Percentiles rank a stretch among this genome's conserved stretches.
phyloP scores from a whole-genome alignment of 1,140 invertebrate species.

The Stegodyphus dumicola region DNA sequence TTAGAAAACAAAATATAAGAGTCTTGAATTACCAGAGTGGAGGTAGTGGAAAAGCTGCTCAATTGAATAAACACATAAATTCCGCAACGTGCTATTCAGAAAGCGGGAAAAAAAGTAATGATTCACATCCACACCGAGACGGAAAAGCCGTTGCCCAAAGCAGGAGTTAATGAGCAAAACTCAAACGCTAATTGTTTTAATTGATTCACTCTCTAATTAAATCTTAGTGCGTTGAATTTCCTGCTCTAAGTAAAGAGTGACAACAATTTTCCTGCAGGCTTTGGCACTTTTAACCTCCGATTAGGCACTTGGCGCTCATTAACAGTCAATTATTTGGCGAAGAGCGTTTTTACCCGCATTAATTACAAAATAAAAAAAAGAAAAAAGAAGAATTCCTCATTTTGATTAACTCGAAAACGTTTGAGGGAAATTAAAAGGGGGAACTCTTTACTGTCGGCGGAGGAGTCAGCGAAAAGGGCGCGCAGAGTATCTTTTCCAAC shows the following conservation, averaged over 20 bases:
- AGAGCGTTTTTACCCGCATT: constrained; percentile 49
- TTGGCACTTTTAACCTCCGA: constrained; percentile 55
- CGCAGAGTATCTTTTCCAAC: neutral
- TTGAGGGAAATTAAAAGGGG: constrained; percentile 45
- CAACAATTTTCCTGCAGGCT: constrained; percentile 48
- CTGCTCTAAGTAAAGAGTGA: constrained; percentile 36
- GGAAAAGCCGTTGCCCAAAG: constrained; percentile 7
- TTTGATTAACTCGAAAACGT: constrained; percentile 58
- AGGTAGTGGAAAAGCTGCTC: no score
- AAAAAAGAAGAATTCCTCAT: constrained; percentile 48
- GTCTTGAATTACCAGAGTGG: no score
- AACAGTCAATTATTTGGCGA: constrained; percentile 51
- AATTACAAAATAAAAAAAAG: constrained; percentile 15
- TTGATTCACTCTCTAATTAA: constrained; percentile 57
- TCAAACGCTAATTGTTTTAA: constrained; percentile 58
- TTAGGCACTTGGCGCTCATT: constrained; percentile 52
- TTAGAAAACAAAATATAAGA: no score
- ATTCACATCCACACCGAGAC: neutral
- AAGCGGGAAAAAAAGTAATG: neutral
- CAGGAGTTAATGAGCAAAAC: constrained; percentile 57
- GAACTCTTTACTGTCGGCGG: constrained; percentile 8
- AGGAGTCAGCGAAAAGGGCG: constrained; percentile 10
- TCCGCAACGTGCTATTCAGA: neutral
- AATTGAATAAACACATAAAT: neutral
- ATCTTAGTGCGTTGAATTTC: constrained; percentile 29